These are phyloP conservation scores for Hipposideros armiger DNA, from an alignment of 2,113 vertebrate genomes.

Conservation along the genomic window DNA sequence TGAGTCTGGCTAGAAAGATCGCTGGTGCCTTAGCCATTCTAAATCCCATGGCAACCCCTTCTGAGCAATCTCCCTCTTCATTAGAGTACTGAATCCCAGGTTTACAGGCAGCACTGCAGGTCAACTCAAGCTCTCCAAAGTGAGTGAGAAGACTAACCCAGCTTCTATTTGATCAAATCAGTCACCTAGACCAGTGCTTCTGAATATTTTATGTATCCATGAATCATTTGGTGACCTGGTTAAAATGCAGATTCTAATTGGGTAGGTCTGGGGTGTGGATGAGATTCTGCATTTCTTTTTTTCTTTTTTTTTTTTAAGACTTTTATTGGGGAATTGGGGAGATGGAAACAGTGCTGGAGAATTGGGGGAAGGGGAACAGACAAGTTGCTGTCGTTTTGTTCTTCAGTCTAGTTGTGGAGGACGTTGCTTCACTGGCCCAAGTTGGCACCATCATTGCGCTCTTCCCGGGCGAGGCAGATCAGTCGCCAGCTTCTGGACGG, in stretches of 20 bases:
- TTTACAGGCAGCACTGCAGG: neutral
- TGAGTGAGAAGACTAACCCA: constrained; percentile 13
- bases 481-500: too few relatives aligned
- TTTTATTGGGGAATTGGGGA: too few relatives aligned
- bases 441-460: too few relatives aligned
- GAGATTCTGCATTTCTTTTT: neutral
- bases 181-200: neutral
- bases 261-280: neutral
- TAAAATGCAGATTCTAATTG: neutral
- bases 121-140: constrained; percentile 3
- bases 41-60: constrained; percentile 41
- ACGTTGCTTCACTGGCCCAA: too few relatives aligned
- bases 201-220: neutral
- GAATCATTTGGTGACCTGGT: neutral
- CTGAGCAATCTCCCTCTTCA: constrained; percentile 25
- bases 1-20: constrained; percentile 24
- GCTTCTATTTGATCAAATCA: neutral
- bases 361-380: too few relatives aligned
- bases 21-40: neutral
- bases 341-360: too few relatives aligned
- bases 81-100: neutral
- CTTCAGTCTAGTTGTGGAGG: too few relatives aligned
- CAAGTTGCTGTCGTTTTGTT: too few relatives aligned
- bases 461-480: too few relatives aligned
- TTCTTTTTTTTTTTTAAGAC: too few relatives aligned